Evolutionary conservation across 2,113 vertebrate species (phyloP), one percentile per base, ranked within the genome.

Genomic region (Cyrtonyx montezumae): DNA sequence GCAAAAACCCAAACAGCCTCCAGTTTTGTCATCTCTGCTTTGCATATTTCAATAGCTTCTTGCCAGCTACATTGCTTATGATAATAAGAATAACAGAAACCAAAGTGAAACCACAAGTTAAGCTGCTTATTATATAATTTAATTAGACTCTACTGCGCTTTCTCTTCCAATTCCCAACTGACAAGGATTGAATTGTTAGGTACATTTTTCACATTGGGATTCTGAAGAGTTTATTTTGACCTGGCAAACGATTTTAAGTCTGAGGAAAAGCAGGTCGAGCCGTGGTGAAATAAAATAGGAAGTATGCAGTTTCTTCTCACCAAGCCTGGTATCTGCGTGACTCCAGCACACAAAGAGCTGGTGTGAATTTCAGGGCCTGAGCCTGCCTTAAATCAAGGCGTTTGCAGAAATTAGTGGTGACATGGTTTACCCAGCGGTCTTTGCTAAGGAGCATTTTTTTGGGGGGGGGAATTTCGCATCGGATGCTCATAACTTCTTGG

Each of bases 341-440:
- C 96, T 97, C 97, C 95, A 84, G 98, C 97, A 98, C 98, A 99
- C 98, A 99, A 98, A 99, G 98, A 98, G 93, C 97, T 97, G 98
- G 98, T 99, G 98, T 99, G 98, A 98, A 98, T 99, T 99, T 99
- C 98, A 98, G 96, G 98, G 98, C 95, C 93, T 79, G 96, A 15
- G 96, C 97, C 99, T 99, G 99, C 97, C 96, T 98, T 98, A 97
- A 97, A 98, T 99, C 99, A 99, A 85, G 65, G 83, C 90, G 92
- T 93, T 90, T 89, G 96, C 96, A 97, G 96, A 97, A 98, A 99
- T 99, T 98, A 96, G 96, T 96, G 94, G 81, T 99, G 99, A 99
- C 99, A 99, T 65, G 90, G 97, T 98, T 98, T 98, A 98, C 98
- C 98, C 98, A 97, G 96, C 97, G 98, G 98, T 98, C 98, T 98